A percentile compares a stretch with the other conserved stretches of the same genome.
Evolutionary conservation across 2,113 vertebrate species (phyloP).

Genomic region (Corythaeola cristata): DNA sequence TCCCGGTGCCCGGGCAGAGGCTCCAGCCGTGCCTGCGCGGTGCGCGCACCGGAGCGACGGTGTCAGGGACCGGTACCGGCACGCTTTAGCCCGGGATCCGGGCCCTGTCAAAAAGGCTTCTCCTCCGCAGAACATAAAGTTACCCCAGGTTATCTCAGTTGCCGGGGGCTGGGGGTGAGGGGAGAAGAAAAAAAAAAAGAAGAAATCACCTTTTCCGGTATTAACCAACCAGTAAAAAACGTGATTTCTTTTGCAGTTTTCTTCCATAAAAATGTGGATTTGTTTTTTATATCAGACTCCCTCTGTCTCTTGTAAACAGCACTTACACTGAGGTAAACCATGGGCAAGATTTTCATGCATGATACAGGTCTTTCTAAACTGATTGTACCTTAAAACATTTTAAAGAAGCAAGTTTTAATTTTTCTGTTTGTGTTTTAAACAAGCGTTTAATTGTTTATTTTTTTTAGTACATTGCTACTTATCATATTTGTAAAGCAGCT

Average conservation of each 20-base stretch:
- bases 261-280: background rate
- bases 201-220: background rate
- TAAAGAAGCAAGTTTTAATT: background rate
- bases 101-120: fast-evolving
- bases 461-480: background rate
- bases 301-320: background rate
- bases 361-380: background rate
- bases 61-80: fast-evolving
- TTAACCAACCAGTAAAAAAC: background rate
- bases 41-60: background rate
- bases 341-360: background rate
- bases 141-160: background rate
- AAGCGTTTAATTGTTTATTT: background rate
- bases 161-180: too few species aligned
- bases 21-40: background rate
- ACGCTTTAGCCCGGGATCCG: fast-evolving
- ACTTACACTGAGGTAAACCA: background rate
- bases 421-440: background rate
- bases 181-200: too few species aligned
- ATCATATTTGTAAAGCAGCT: background rate
- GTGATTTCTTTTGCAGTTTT: background rate
- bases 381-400: fast-evolving
- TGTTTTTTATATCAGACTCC: background rate
- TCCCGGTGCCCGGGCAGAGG: background rate
- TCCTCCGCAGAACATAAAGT: fast-evolving